These are phyloP conservation scores for Ostrea edulis DNA, from an alignment of 1,140 invertebrate genomes.

Conservation along the genomic window DNA sequence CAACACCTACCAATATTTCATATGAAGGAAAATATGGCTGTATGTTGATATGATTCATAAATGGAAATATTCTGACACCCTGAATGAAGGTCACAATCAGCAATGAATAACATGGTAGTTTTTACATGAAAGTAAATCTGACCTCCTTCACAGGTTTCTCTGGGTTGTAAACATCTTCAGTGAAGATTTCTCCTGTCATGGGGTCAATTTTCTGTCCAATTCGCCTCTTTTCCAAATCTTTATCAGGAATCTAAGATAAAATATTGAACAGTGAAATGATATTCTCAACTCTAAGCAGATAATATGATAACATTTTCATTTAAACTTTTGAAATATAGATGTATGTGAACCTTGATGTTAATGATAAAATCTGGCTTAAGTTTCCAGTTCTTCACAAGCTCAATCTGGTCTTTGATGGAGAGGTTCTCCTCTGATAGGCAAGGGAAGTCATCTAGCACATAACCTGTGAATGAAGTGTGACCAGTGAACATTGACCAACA, in stretches of 20 bases:
- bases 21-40: too few relatives aligned
- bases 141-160: conserved; percentile 71
- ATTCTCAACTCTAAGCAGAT: too few relatives aligned
- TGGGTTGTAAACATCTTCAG: conserved; percentile 76
- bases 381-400: conserved; percentile 78
- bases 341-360: conserved; percentile 72
- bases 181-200: conserved; percentile 75
- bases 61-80: too few relatives aligned
- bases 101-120: neutral
- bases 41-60: too few relatives aligned
- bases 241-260: conserved; percentile 74
- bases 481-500: neutral
- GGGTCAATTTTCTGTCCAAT: conserved; percentile 76
- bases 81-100: neutral
- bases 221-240: conserved; percentile 74
- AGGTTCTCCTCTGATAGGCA: conserved; percentile 75
- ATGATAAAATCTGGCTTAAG: conserved; percentile 79
- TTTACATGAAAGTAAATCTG: neutral
- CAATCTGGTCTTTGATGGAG: conserved; percentile 77
- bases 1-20: too few relatives aligned
- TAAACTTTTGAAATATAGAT: conserved; percentile 60
- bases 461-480: conserved; percentile 66
- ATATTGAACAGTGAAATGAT: neutral
- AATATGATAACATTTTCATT: neutral
- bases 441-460: conserved; percentile 79